Evolutionary conservation across 2,113 vertebrate species (phyloP).

Genomic region (Pao palembangensis): DNA sequence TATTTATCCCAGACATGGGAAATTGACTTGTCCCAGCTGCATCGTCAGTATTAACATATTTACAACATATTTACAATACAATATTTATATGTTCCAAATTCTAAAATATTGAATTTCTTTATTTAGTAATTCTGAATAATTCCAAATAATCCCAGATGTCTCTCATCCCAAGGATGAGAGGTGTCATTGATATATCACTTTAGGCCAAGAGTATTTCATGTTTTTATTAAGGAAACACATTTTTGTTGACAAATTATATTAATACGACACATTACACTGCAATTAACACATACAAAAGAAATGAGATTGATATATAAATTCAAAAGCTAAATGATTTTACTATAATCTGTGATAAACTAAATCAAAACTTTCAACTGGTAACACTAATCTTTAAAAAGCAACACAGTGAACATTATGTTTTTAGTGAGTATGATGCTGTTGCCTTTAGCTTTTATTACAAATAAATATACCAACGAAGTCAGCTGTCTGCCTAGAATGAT

Average conservation of each 20-base stretch:
- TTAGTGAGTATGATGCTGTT: constrained; percentile 34
- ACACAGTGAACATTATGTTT: background rate
- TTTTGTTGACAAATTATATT: constrained; percentile 22
- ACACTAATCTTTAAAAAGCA: constrained; percentile 4
- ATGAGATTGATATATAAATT: constrained; percentile 32
- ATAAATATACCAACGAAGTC: constrained; percentile 11
- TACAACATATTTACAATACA: too few relatives aligned
- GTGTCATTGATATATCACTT: too few relatives aligned
- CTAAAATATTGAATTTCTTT: too few relatives aligned
- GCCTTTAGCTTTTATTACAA: constrained; percentile 37
- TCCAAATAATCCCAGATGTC: too few relatives aligned
- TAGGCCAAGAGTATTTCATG: too few relatives aligned
- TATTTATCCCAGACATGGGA: too few relatives aligned
- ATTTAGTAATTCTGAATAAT: background rate
- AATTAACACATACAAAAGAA: constrained; percentile 39
- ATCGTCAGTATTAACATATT: too few relatives aligned
- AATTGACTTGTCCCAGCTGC: too few relatives aligned
- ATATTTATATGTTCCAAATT: too few relatives aligned
- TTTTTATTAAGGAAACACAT: constrained; percentile 11
- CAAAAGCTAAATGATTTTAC: constrained; percentile 42
- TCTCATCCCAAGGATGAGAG: too few relatives aligned
- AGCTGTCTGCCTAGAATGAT: too few relatives aligned
- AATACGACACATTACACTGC: constrained; percentile 43
- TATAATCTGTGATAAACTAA: constrained; percentile 32
- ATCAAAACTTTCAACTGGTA: constrained; percentile 21